Conservation (phyloP, 2,113 vertebrate species). For the Salvelinus alpinus region DNA sequence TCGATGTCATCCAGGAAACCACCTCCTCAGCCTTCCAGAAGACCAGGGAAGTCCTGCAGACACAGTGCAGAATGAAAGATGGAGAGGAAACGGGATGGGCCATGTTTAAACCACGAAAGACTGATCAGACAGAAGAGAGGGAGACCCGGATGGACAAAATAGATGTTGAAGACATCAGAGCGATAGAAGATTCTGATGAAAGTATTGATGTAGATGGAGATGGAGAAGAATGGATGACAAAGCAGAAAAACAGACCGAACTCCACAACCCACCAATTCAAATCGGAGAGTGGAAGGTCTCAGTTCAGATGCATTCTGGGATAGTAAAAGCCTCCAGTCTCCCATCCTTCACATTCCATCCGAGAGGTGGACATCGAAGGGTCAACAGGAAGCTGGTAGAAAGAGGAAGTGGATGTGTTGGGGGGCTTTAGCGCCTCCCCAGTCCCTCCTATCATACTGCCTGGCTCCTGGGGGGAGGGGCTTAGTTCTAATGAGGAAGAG, state of each 20-base stretch:
- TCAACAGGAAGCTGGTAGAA: conserved; percentile 27
- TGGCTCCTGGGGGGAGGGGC: conserved; percentile 39
- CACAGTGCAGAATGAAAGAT: background rate
- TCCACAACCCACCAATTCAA: background rate
- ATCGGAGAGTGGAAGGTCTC: background rate
- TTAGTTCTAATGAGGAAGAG: conserved; percentile 28
- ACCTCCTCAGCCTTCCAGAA: conserved; percentile 27
- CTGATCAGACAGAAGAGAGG: background rate
- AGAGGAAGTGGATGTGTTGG: conserved; percentile 62
- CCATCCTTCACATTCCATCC: background rate
- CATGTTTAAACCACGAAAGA: background rate
- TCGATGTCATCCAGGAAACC: conserved; percentile 7
- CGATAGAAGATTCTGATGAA: background rate
- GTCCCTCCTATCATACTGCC: conserved; percentile 7
- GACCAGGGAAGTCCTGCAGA: conserved; percentile 25
- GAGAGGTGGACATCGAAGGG: background rate
- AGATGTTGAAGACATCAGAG: background rate
- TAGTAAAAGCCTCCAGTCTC: background rate
- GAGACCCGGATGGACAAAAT: background rate
- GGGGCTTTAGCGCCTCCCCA: conserved; percentile 37
- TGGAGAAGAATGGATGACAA: background rate
- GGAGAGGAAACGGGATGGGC: background rate
- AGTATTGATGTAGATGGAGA: background rate
- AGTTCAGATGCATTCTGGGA: background rate
- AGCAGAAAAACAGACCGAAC: background rate